Evolutionary conservation across 2,888 invertebrate species (phyloP), one percentile per base, ranked within the genome.

Genomic region (Eristalinus aeneus): DNA sequence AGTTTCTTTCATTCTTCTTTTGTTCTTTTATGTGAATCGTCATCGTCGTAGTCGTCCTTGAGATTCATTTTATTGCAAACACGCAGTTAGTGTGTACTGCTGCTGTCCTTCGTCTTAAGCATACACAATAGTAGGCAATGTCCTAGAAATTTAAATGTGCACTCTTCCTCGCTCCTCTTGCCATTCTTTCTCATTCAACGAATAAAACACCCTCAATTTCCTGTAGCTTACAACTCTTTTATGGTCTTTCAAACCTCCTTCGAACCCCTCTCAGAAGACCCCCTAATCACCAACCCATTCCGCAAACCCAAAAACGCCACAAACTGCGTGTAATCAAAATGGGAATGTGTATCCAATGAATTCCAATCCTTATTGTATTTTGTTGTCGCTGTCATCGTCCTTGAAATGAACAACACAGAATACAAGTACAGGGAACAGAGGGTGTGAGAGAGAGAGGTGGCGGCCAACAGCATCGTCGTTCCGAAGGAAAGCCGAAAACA

Each of bases 1-100:
- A 46, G 46, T 16, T 46, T 46, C 46, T 46, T 65, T 36, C n/a
- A 32, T 27, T 68, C 60, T 31, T 39, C 27, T 61, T 27, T n/a
- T 61, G 56, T 79, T 64, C 63, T 64, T 46, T 61, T 61, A 20
- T 56, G 68, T 71, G n/a, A 39, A 11, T 12, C 39, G 8, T n/a
- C 11, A 39, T 39, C 39, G 12, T n/a, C 11, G 39, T 10, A 2
- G 6, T 56, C 23, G 31, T 76, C 68, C 84, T 80, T 85, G 80
- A 63, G 79, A 72, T 84, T 64, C 46, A 72, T 75, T 76, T 79
- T 63, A 76, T 71, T 84, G 64, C 64, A 76, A 31, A 39, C n/a
- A 20, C 31, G 27, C 54, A 36, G 58, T 36, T 63, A 53, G 12
- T 58, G 64, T 71, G 46, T 46, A 46, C 46, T 27, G 27, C 27